Conservation (phyloP, 2,888 invertebrate species). For the Poecilobothrus nobilitatus region DNA sequence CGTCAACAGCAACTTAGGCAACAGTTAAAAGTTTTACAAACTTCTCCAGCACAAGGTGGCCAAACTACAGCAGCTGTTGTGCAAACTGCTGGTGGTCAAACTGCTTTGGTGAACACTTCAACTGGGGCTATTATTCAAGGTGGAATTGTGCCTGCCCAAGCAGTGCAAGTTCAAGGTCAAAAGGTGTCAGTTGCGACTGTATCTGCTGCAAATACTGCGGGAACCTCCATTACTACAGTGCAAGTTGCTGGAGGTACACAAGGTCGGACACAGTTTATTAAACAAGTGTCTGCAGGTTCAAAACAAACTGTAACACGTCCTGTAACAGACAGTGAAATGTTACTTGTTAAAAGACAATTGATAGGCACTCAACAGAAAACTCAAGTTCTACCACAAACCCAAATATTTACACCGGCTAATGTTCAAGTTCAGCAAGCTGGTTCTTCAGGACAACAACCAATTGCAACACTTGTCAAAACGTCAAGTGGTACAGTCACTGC, state of each 20-base stretch:
- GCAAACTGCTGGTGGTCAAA: slow-evolving; percentile 37
- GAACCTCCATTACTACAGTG: slow-evolving; percentile 44
- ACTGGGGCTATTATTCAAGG: slow-evolving; percentile 41
- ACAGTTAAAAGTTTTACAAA: slow-evolving; percentile 35
- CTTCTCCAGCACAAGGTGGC: slow-evolving; percentile 27
- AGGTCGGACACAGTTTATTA: slow-evolving; percentile 41
- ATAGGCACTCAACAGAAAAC: slow-evolving; percentile 39
- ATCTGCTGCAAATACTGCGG: slow-evolving; percentile 32
- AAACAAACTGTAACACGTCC: slow-evolving; percentile 47
- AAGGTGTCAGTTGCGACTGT: slow-evolving; percentile 41
- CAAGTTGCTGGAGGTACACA: slow-evolving; percentile 45
- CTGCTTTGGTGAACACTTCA: slow-evolving; percentile 35
- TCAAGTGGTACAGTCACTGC: slow-evolving; percentile 42
- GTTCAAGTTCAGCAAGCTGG: slow-evolving; percentile 39
- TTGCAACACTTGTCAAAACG: slow-evolving; percentile 40
- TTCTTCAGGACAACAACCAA: slow-evolving; percentile 35
- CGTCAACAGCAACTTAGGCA: slow-evolving; percentile 34
- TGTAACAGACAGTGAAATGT: slow-evolving; percentile 52
- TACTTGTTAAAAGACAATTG: slow-evolving; percentile 50
- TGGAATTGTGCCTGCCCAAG: slow-evolving; percentile 35
- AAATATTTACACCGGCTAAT: slow-evolving; percentile 52
- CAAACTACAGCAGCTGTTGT: slow-evolving; percentile 30
- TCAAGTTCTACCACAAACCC: slow-evolving; percentile 46
- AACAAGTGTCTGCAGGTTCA: slow-evolving; percentile 33
- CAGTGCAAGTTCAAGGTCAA: slow-evolving; percentile 41